phyloP scores from a whole-genome alignment of 2,113 vertebrate genomes.

The Leiothrix lutea region DNA sequence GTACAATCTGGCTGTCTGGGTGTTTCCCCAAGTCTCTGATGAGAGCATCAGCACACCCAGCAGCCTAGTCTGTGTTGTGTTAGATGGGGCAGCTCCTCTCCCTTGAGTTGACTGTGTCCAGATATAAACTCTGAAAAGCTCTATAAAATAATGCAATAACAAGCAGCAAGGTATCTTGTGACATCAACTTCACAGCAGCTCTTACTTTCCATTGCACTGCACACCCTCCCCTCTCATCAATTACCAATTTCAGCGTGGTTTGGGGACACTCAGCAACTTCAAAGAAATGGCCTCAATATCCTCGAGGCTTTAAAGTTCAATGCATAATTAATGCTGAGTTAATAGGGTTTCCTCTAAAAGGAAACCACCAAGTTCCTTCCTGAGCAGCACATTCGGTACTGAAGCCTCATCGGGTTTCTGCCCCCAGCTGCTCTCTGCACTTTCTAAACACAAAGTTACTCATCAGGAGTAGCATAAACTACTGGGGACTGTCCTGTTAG shows the following conservation, averaged over 20 bases:
- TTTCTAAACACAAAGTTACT: neutral
- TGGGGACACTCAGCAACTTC: slow-evolving; percentile 5
- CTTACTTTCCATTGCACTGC: neutral
- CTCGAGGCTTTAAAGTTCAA: slow-evolving; percentile 26
- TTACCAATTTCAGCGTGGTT: neutral
- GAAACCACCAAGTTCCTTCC: slow-evolving; percentile 52
- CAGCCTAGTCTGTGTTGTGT: neutral
- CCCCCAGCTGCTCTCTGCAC: neutral
- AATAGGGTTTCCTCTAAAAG: slow-evolving; percentile 48
- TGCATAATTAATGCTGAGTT: slow-evolving; percentile 60
- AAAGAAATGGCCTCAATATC: slow-evolving; percentile 42
- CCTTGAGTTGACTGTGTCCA: neutral
- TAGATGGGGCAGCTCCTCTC: neutral
- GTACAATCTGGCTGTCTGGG: neutral
- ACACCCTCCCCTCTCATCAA: neutral
- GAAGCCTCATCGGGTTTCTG: neutral
- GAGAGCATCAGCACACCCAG: neutral
- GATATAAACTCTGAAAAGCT: neutral
- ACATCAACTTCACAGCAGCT: neutral
- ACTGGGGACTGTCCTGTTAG: neutral
- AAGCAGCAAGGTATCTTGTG: neutral
- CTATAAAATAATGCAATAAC: neutral
- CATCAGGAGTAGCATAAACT: neutral
- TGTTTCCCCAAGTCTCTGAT: neutral
- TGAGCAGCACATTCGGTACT: neutral